Conservation (phyloP, 2,797 vertebrate species). For the Halcyon smyrnensis region DNA sequence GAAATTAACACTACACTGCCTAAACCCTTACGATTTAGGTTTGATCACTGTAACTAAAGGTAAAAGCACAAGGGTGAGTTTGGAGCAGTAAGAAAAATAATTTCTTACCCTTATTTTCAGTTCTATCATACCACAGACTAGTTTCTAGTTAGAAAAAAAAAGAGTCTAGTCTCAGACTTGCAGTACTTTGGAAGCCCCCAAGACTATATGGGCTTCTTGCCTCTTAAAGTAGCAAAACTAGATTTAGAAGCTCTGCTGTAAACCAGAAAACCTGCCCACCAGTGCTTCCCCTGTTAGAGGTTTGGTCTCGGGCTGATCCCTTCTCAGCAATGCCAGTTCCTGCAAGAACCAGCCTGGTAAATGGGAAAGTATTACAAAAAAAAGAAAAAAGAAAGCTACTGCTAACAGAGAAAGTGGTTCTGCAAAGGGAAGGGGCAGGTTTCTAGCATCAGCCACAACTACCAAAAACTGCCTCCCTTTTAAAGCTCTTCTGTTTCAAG, state of each 20-base stretch:
- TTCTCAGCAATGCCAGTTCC: not conserved
- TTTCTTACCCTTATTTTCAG: not conserved
- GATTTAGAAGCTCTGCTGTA: not conserved
- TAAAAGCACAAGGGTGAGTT: not conserved
- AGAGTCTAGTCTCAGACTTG: not conserved
- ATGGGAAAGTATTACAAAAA: fast-evolving
- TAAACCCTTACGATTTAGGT: not conserved
- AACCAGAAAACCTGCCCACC: not conserved
- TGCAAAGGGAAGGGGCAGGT: not conserved
- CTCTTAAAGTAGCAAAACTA: not conserved
- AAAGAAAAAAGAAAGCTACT: too few relatives aligned
- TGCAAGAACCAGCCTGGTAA: not conserved
- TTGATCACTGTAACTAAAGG: not conserved
- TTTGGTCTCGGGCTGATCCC: not conserved
- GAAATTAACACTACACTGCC: not conserved
- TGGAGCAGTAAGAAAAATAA: not conserved
- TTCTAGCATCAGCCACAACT: not conserved
- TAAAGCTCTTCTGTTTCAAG: not conserved
- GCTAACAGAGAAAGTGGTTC: not conserved
- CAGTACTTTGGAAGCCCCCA: not conserved
- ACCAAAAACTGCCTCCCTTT: not conserved
- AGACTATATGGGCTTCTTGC: not conserved
- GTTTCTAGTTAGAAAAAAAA: not conserved
- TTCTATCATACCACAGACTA: not conserved
- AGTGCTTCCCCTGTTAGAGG: not conserved